Conservation (phyloP, 2,113 vertebrate genomes). For the Melanerpes formicivorus region DNA sequence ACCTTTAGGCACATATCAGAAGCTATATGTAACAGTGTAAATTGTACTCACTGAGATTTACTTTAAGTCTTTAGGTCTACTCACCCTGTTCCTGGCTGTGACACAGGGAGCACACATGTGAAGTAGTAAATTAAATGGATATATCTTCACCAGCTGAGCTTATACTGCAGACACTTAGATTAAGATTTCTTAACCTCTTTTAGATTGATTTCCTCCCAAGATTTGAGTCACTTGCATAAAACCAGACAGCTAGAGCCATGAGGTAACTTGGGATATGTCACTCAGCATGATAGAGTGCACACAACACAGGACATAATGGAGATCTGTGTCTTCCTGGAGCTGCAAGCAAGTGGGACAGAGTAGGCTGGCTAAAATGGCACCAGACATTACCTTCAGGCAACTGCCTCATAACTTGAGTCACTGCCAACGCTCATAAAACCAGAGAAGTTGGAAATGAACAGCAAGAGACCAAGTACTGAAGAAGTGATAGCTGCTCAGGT, state of each 20-base stretch:
- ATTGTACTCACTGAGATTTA: background rate
- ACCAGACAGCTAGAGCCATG: background rate
- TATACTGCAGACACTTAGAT: background rate
- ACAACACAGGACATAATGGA: rapidly evolving
- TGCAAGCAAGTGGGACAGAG: background rate
- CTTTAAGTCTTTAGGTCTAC: background rate
- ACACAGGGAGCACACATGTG: background rate
- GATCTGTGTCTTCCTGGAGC: background rate
- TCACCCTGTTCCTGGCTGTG: background rate
- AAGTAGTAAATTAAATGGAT: slow-evolving; percentile 17
- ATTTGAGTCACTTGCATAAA: background rate
- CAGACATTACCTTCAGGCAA: background rate
- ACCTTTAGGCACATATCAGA: background rate
- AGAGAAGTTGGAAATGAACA: background rate
- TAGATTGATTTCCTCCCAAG: background rate
- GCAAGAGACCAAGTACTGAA: background rate
- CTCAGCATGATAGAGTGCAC: background rate
- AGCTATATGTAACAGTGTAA: background rate
- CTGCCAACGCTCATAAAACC: background rate
- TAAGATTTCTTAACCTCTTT: background rate
- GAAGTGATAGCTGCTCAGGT: background rate
- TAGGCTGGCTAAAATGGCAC: background rate
- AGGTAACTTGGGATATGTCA: background rate
- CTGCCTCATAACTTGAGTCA: background rate
- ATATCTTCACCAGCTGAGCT: background rate